Evolutionary conservation across 2,888 invertebrate species (phyloP).

Genomic region (Tinea semifulvella): DNA sequence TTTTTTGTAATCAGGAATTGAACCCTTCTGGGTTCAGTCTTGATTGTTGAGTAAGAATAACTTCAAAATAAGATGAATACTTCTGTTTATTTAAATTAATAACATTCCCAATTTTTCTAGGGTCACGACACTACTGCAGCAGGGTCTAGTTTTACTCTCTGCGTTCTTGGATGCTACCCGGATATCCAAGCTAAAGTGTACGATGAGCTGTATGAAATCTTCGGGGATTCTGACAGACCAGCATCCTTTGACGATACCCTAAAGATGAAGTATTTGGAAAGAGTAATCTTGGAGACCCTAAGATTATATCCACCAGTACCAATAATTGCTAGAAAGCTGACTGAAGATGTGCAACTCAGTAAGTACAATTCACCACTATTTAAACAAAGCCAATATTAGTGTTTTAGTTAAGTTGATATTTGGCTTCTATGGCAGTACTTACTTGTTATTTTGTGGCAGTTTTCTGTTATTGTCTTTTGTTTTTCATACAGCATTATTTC

Average conservation of each 20-base stretch:
- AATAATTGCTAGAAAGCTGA: conserved; percentile 76
- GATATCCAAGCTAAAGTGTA: conserved; percentile 80
- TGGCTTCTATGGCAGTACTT: too few relatives aligned
- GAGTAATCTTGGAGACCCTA: conserved; percentile 80
- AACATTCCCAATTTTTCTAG: conserved; percentile 29
- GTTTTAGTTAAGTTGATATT: too few relatives aligned
- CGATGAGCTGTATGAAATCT: conserved; percentile 78
- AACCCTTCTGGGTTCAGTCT: too few relatives aligned
- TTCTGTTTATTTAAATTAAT: too few relatives aligned
- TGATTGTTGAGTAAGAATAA: too few relatives aligned
- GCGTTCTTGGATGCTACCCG: conserved; percentile 82
- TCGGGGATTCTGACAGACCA: conserved; percentile 79
- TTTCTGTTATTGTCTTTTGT: too few relatives aligned
- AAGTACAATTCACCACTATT: too few relatives aligned
- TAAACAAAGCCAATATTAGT: background rate
- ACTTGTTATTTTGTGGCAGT: too few relatives aligned
- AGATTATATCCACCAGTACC: conserved; percentile 85
- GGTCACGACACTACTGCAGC: conserved; percentile 69
- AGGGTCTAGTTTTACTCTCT: conserved; percentile 87
- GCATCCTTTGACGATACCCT: conserved; percentile 81
- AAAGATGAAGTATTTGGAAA: conserved; percentile 83
- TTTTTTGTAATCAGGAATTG: too few relatives aligned
- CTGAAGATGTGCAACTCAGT: conserved; percentile 75
- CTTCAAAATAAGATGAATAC: too few relatives aligned
- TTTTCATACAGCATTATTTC: too few relatives aligned